phyloP scores from a whole-genome alignment of 2,888 invertebrate species.

The Scotopteryx bipunctaria region DNA sequence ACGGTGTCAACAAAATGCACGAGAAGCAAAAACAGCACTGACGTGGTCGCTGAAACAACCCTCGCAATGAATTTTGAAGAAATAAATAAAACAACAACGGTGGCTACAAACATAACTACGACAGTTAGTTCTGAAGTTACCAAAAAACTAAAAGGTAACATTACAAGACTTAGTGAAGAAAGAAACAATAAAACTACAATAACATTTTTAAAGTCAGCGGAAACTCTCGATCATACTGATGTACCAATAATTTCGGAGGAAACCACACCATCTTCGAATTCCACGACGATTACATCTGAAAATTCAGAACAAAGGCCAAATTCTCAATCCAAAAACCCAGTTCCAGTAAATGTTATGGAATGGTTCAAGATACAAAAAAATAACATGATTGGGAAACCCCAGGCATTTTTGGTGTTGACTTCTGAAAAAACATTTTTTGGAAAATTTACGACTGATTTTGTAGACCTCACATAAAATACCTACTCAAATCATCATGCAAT shows the following conservation, averaged over 20 bases:
- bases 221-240: background rate
- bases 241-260: background rate
- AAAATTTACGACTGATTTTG: constrained; percentile 37
- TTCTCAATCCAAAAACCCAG: constrained; percentile 19
- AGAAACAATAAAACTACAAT: background rate
- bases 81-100: background rate
- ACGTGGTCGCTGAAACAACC: background rate
- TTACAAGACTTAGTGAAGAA: background rate
- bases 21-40: constrained; percentile 5
- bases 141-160: background rate
- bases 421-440: constrained; percentile 1
- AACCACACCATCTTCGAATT: background rate
- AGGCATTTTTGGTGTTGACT: constrained; percentile 37
- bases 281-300: background rate
- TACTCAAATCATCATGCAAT: too few relatives aligned
- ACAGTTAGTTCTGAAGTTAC: too few relatives aligned
- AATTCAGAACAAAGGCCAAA: constrained; percentile 5
- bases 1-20: constrained; percentile 3
- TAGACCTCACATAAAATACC: constrained; percentile 51
- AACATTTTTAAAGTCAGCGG: background rate
- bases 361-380: constrained; percentile 55
- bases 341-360: constrained; percentile 52
- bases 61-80: background rate
- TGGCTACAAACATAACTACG: background rate
- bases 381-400: constrained; percentile 40